Conservation (phyloP, 2,888 invertebrate species). For the Thysanoteuthis rhombus region DNA sequence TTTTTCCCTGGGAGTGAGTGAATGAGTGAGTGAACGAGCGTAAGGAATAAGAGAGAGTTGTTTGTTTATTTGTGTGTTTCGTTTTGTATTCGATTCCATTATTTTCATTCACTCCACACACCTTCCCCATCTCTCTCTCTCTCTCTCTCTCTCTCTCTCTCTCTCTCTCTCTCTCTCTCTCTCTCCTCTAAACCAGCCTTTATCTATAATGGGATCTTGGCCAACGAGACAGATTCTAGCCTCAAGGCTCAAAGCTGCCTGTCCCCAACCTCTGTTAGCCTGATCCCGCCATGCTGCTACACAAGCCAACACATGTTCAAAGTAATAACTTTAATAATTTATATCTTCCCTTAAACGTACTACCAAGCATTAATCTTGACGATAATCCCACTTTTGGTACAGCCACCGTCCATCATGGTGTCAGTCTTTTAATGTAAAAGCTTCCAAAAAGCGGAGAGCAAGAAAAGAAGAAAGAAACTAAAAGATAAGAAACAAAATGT, state of each 20-base stretch:
- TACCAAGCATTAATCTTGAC: background rate
- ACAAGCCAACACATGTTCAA: background rate
- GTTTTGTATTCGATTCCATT: background rate
- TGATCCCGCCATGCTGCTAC: background rate
- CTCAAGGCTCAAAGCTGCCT: background rate
- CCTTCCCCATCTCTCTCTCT: background rate
- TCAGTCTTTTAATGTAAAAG: background rate
- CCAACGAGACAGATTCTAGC: background rate
- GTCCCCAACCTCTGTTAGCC: background rate
- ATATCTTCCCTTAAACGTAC: background rate
- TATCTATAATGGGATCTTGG: background rate
- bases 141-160: background rate
- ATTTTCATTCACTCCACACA: background rate
- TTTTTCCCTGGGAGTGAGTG: no score
- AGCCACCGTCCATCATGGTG: background rate
- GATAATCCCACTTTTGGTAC: background rate
- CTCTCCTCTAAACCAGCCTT: background rate
- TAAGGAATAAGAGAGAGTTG: no score
- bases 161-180: background rate
- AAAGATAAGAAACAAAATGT: background rate
- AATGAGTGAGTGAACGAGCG: no score
- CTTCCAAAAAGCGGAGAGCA: background rate
- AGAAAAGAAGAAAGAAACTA: background rate
- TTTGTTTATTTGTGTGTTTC: background rate
- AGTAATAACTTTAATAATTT: slow-evolving; percentile 12